A percentile compares a stretch with the other conserved stretches of the same genome.
These are phyloP conservation scores for Chionoecetes opilio DNA, from an alignment of 1,140 invertebrate species.

Conservation along the genomic window DNA sequence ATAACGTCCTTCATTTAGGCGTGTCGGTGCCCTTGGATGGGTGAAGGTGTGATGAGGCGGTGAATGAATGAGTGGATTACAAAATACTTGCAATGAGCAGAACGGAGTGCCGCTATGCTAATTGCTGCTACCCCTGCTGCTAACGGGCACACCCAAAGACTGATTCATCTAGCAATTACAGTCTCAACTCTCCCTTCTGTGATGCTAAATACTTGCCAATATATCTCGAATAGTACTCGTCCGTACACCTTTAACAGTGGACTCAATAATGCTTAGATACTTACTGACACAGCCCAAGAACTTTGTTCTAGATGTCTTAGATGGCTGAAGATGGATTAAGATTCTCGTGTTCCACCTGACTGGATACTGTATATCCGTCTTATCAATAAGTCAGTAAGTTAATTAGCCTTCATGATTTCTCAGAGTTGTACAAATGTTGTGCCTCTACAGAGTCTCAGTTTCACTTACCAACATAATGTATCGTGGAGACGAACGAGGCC, in stretches of 20 bases:
- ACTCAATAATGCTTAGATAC: too few relatives aligned
- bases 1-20: not conserved
- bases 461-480: not conserved
- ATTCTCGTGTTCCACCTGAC: too few relatives aligned
- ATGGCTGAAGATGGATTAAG: too few relatives aligned
- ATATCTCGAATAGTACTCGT: not conserved
- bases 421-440: too few relatives aligned
- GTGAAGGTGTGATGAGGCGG: not conserved
- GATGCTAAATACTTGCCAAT: too few relatives aligned
- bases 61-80: not conserved
- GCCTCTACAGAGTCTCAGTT: not conserved
- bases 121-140: not conserved
- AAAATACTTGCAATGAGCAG: not conserved
- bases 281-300: too few relatives aligned
- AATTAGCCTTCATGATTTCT: too few relatives aligned
- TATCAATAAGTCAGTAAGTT: too few relatives aligned
- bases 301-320: too few relatives aligned
- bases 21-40: not conserved
- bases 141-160: not conserved
- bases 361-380: too few relatives aligned
- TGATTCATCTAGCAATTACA: not conserved
- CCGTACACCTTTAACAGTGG: too few relatives aligned
- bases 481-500: not conserved
- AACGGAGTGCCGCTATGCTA: not conserved
- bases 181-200: not conserved